Evolutionary conservation across 2,888 invertebrate species (phyloP).

Genomic region (Iphiclides podalirius): DNA sequence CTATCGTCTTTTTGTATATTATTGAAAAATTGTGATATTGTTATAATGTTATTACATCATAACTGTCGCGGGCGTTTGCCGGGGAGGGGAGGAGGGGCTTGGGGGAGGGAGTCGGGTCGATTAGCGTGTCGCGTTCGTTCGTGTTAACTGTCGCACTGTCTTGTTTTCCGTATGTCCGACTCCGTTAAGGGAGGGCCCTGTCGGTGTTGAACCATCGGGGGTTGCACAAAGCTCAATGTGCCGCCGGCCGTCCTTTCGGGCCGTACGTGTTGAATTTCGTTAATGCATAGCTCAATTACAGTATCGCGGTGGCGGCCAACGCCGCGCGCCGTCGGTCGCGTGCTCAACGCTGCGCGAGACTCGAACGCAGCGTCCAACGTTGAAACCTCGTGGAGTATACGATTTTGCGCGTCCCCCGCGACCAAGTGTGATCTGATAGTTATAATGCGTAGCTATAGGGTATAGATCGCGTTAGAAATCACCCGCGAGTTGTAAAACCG

Average conservation of each 20-base stretch:
- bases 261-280: slow-evolving; percentile 46
- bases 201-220: too few species aligned
- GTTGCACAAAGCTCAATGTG: not conserved
- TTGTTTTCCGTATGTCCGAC: slow-evolving; percentile 27
- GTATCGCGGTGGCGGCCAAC: slow-evolving; percentile 3
- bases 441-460: slow-evolving; percentile 12
- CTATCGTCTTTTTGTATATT: slow-evolving; percentile 73
- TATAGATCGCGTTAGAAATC: not conserved
- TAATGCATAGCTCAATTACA: slow-evolving; percentile 18
- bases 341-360: too few species aligned
- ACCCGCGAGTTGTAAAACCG: too few species aligned
- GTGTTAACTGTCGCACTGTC: slow-evolving; percentile 54
- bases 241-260: slow-evolving; percentile 29
- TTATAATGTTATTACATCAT: slow-evolving; percentile 65
- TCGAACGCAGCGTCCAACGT: slow-evolving; percentile 1
- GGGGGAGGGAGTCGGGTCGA: slow-evolving; percentile 30
- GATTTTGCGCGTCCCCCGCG: slow-evolving; percentile 18
- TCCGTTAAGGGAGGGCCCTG: slow-evolving; percentile 11
- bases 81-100: slow-evolving; percentile 32
- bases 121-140: slow-evolving; percentile 47
- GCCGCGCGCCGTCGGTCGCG: not conserved
- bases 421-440: slow-evolving; percentile 21
- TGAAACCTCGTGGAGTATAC: slow-evolving; percentile 28
- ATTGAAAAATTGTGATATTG: slow-evolving; percentile 80
- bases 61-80: slow-evolving; percentile 56